These are phyloP conservation scores for Lepidocyrtoides sp. DNA, from an alignment of 2,888 invertebrate species.

Conservation along the genomic window DNA sequence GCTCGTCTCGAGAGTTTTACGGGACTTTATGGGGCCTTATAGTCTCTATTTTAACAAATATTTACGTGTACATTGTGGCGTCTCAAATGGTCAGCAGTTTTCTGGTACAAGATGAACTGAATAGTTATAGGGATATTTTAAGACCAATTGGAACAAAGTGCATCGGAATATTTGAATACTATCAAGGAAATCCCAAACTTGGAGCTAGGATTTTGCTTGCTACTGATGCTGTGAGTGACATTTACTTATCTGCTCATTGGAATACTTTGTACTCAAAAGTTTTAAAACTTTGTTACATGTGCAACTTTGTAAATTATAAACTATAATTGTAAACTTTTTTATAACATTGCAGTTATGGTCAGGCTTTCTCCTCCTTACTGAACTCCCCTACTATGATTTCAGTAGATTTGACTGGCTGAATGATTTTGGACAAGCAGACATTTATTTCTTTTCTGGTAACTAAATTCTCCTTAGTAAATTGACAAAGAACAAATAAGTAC, in stretches of 20 bases:
- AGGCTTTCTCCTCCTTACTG: constrained; percentile 45
- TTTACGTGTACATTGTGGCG: constrained; percentile 66
- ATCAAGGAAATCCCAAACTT: constrained; percentile 58
- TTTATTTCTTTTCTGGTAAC: constrained; percentile 62
- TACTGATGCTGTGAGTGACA: constrained; percentile 63
- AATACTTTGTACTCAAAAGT: too few relatives aligned
- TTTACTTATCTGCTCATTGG: too few relatives aligned
- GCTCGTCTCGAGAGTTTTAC: constrained; percentile 53
- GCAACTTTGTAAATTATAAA: too few relatives aligned
- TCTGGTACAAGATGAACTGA: constrained; percentile 57
- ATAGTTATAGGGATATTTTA: constrained; percentile 50
- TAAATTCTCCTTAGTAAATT: background rate
- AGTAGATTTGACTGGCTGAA: constrained; percentile 64
- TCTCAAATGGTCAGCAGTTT: constrained; percentile 61
- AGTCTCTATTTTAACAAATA: constrained; percentile 24
- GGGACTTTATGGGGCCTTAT: constrained; percentile 34
- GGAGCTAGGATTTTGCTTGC: constrained; percentile 37
- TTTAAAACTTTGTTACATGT: too few relatives aligned
- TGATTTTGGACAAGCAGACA: constrained; percentile 60
- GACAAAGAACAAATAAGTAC: too few relatives aligned
- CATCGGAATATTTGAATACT: constrained; percentile 57
- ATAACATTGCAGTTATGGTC: constrained; percentile 51
- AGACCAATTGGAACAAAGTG: constrained; percentile 59
- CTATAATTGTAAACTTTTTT: background rate
- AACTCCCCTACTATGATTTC: constrained; percentile 58